Evolutionary conservation across 1,140 invertebrate species (phyloP).

Genomic region (Babylonia areolata): DNA sequence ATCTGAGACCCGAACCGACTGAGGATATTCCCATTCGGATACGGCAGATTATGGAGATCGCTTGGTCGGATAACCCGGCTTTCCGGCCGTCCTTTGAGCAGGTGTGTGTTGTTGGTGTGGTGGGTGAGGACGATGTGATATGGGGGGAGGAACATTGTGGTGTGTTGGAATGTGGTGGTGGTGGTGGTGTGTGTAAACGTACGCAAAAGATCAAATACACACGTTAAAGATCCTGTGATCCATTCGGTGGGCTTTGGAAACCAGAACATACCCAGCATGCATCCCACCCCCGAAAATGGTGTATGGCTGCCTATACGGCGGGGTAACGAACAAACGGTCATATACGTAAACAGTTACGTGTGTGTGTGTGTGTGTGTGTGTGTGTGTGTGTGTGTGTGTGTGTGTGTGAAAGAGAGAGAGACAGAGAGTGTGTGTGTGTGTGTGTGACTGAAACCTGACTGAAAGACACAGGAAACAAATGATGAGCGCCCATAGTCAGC

Average conservation of each 20-base stretch:
- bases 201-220: too few species aligned
- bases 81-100: constrained; percentile 50
- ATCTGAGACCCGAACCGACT: constrained; percentile 50
- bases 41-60: constrained; percentile 57
- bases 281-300: too few species aligned
- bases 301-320: too few species aligned
- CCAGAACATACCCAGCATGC: too few species aligned
- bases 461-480: too few species aligned
- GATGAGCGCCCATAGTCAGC: too few species aligned
- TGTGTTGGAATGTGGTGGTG: not conserved
- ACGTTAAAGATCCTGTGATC: too few species aligned
- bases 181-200: not conserved
- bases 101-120: constrained; percentile 21
- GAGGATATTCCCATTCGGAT: constrained; percentile 47
- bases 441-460: too few species aligned
- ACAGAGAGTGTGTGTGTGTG: not conserved
- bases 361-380: constrained; percentile 13
- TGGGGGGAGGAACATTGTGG: not conserved
- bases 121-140: not conserved
- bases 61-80: constrained; percentile 54
- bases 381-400: not conserved
- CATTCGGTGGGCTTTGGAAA: too few species aligned
- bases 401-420: not conserved
- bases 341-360: too few species aligned
- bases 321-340: too few species aligned